phyloP scores from a whole-genome alignment of 2,113 vertebrate species.

The Ciconia stormi region DNA sequence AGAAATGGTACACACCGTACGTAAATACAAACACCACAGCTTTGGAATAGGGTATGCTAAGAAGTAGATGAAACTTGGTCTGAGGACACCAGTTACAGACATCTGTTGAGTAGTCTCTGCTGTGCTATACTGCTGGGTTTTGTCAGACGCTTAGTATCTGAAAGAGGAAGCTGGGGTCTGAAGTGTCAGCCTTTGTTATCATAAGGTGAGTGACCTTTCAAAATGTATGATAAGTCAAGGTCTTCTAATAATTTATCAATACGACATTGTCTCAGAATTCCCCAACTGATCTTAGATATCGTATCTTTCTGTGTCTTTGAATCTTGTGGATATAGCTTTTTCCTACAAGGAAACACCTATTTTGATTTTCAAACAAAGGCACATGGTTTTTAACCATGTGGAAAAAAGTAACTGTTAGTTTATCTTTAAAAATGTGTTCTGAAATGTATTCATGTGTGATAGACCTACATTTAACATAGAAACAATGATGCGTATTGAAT shows the following conservation, averaged over 20 bases:
- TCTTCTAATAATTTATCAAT: background rate
- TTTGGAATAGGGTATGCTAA: background rate
- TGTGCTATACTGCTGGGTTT: background rate
- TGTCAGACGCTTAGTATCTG: background rate
- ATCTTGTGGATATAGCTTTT: background rate
- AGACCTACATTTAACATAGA: background rate
- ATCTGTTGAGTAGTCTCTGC: background rate
- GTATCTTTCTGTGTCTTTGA: background rate
- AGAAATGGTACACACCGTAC: background rate
- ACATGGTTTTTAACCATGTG: background rate
- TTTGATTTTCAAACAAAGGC: conserved; percentile 13
- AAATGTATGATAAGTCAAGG: background rate
- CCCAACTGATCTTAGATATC: background rate
- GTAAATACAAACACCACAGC: background rate
- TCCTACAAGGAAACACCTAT: background rate
- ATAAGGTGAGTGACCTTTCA: conserved; percentile 10
- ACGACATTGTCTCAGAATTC: background rate
- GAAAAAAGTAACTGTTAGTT: background rate
- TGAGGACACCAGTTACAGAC: background rate
- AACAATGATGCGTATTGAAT: background rate
- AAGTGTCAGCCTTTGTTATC: background rate
- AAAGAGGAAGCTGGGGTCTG: background rate
- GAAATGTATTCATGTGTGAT: background rate
- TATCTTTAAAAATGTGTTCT: background rate
- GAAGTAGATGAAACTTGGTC: background rate